These are phyloP conservation scores for Listrodromus nycthemerus DNA, from an alignment of 2,888 invertebrate species.

Conservation along the genomic window DNA sequence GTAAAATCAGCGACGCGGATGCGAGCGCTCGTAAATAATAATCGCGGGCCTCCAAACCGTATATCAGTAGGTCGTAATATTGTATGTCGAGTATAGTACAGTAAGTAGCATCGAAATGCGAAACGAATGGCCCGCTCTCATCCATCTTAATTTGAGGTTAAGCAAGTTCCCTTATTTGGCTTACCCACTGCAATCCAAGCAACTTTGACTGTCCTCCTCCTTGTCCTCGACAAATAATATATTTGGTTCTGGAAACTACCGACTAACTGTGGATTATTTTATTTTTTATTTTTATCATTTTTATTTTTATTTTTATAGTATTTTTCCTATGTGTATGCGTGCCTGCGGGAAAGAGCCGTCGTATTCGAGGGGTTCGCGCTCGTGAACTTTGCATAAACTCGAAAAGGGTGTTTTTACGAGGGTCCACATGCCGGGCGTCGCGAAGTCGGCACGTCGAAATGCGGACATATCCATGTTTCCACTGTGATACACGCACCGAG, in stretches of 20 bases:
- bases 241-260: slow-evolving; percentile 20
- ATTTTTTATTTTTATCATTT: neutral
- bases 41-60: slow-evolving; percentile 44
- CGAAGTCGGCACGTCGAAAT: slow-evolving; percentile 18
- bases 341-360: neutral
- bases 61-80: slow-evolving; percentile 30
- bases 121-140: slow-evolving; percentile 51
- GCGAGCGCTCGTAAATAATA: slow-evolving; percentile 58
- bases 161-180: slow-evolving; percentile 73
- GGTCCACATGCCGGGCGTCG: neutral
- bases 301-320: neutral
- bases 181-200: slow-evolving; percentile 64
- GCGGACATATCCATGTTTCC: slow-evolving; percentile 7
- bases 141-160: slow-evolving; percentile 75
- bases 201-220: slow-evolving; percentile 20
- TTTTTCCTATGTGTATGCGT: neutral
- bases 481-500: slow-evolving; percentile 1
- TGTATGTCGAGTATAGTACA: slow-evolving; percentile 21
- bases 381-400: slow-evolving; percentile 21
- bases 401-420: slow-evolving; percentile 25
- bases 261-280: neutral
- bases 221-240: neutral
- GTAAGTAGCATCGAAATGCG: slow-evolving; percentile 51
- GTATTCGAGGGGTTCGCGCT: slow-evolving; percentile 1
- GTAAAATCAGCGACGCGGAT: slow-evolving; percentile 48